These are phyloP conservation scores for Polypterus senegalus DNA, from an alignment of 2,113 vertebrate species.

Conservation along the genomic window DNA sequence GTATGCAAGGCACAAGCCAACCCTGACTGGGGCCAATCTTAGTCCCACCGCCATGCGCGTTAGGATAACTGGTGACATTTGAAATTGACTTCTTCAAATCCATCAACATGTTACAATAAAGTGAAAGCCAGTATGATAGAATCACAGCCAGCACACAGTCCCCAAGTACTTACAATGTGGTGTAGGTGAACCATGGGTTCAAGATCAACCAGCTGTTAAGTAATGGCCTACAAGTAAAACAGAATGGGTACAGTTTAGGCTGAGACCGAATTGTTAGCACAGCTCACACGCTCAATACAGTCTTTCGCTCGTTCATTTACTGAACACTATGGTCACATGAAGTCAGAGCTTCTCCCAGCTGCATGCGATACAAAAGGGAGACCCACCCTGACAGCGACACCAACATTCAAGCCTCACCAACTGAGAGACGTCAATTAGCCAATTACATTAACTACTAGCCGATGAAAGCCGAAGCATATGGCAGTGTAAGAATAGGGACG, in stretches of 20 bases:
- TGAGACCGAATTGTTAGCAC: constrained; percentile 24
- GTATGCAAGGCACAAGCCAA: neutral
- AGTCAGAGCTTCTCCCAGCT: neutral
- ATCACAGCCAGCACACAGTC: neutral
- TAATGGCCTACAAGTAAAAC: constrained; percentile 32
- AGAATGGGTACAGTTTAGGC: constrained; percentile 38
- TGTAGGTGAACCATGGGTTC: constrained; percentile 46
- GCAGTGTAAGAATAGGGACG: no score
- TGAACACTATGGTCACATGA: constrained; percentile 22
- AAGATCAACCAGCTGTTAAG: constrained; percentile 36
- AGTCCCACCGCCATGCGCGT: neutral
- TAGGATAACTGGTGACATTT: no score
- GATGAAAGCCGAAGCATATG: no score
- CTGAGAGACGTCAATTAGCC: no score
- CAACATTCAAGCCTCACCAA: no score
- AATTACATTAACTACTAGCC: no score
- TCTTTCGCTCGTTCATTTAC: constrained; percentile 29
- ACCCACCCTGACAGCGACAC: neutral
- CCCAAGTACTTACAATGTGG: constrained; percentile 51
- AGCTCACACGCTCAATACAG: constrained; percentile 29
- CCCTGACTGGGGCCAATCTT: neutral
- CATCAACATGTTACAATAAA: neutral
- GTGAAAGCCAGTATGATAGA: neutral
- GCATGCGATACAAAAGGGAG: neutral
- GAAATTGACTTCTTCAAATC: no score